phyloP scores from a whole-genome alignment of 2,797 vertebrate species.

The Melanotaenia maccullochi region DNA sequence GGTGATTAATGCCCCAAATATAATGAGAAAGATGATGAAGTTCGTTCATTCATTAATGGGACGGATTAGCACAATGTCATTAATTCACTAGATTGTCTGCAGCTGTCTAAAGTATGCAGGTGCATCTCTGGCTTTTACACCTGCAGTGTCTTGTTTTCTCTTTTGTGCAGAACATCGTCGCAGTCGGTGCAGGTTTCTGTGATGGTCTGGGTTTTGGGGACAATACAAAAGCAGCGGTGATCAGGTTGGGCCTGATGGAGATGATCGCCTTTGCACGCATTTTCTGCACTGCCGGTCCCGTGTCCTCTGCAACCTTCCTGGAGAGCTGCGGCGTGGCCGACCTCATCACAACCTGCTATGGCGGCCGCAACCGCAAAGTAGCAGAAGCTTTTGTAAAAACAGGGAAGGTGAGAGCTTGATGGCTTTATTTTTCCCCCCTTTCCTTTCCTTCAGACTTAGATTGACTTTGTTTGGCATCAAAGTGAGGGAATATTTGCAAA shows the following conservation, averaged over 20 bases:
- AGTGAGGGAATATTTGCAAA: neutral
- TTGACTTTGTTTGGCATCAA: neutral
- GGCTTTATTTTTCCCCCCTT: neutral
- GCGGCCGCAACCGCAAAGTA: constrained; percentile 94
- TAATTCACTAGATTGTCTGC: neutral
- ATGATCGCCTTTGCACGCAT: constrained; percentile 94
- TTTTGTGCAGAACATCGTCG: constrained; percentile 90
- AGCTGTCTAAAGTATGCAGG: neutral
- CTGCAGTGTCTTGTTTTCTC: neutral
- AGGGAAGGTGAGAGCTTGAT: constrained; percentile 78
- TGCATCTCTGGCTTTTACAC: neutral
- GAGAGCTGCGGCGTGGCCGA: constrained; percentile 97
- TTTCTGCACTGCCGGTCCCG: constrained; percentile 88
- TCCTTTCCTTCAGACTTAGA: neutral
- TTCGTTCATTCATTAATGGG: constrained; percentile 6
- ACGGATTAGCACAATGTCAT: neutral
- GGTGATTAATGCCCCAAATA: constrained; percentile 12
- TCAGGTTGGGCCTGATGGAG: constrained; percentile 96
- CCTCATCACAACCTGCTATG: constrained; percentile 97
- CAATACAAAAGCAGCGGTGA: constrained; percentile 97
- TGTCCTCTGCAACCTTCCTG: constrained; percentile 90
- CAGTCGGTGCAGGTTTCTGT: constrained; percentile 96
- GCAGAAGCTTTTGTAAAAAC: constrained; percentile 94
- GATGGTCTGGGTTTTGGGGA: constrained; percentile 95
- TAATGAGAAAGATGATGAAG: constrained; percentile 15